phyloP scores from a whole-genome alignment of 2,113 vertebrate genomes.

The Toxotes jaculatrix region DNA sequence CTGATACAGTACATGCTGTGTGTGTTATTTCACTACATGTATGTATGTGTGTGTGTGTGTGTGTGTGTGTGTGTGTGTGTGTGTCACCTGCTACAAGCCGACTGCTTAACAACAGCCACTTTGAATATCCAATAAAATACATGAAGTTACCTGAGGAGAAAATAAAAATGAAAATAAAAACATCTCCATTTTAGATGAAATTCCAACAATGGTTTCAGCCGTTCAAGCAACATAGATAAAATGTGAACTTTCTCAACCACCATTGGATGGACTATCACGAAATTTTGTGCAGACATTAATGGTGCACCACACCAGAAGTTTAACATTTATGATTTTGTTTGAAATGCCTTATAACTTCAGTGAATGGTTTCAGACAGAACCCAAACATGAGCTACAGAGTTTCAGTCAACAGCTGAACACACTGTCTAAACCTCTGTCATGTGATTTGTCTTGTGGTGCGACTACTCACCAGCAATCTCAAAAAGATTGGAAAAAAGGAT shows the following conservation, averaged over 20 bases:
- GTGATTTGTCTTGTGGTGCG: not conserved
- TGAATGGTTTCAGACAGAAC: not conserved
- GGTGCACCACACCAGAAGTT: no score
- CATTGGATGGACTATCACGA: not conserved
- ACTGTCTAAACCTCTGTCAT: not conserved
- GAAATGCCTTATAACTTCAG: not conserved
- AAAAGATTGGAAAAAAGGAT: conserved; percentile 88
- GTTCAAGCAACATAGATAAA: not conserved
- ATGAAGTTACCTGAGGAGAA: conserved; percentile 86
- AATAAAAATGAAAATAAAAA: not conserved
- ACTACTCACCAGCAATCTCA: conserved; percentile 86
- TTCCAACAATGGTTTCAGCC: not conserved
- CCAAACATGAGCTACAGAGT: not conserved
- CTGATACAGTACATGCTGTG: not conserved
- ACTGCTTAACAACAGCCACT: conserved; percentile 88
- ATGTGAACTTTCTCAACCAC: not conserved
- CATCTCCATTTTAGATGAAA: not conserved
- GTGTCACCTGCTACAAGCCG: conserved; percentile 87
- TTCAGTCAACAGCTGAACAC: not conserved
- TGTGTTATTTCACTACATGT: not conserved
- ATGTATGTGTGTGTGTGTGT: conserved; percentile 2
- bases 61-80: conserved; percentile 22
- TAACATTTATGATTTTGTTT: no score
- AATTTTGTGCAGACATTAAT: not conserved
- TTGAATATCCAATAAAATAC: conserved; percentile 89